Base-by-base conservation (phyloP, 2,888 invertebrate genomes). In the Lasiommata megera region DNA sequence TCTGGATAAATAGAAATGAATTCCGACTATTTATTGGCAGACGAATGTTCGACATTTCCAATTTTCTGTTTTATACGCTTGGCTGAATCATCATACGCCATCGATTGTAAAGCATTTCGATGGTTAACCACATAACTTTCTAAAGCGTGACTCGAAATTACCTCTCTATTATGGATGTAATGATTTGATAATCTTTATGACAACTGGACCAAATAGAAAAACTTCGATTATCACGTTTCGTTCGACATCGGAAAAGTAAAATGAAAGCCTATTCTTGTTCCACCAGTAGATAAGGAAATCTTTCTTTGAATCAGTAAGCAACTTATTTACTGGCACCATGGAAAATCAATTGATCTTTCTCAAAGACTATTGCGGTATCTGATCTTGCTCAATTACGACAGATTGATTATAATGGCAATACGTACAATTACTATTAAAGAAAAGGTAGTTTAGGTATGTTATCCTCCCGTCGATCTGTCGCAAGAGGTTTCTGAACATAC, bases 61-160 rank as follows among this genome's bases (percentile, higher is more conserved):
- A 29, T 14, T 28, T 14, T 14, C 16, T 16, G 12, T 9, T 46
- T 28, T 29, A 14, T 14, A 9, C 29, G 9, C 44, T 31, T 18
- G 28, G 12, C 38, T 31, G 31, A 52, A 41, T 52, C 40, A 31
- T 52, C 23, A 18, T 31, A 41, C 41, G 12, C 29, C 41, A 31
- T 52, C 29, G 41, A 40, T 12, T 31, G 23, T 12, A 29, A 11
- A 51, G 31, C 16, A 16, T 31, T 28, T 31, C 17, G 18, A 52
- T 41, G 52, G 31, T 52, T 52, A 41, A 41, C 41, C 52, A 52
- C 52, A 52, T 50, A 38, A 29, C 52, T 52, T 52, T 52, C 52
- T 52, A 52, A 52, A 52, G 9, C 52, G 41, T 52, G 52, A 52
- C 40, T 52, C 41, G 29, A 37, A 41, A 52, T 52, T 52, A 41